These are phyloP conservation scores for Cetoscarus ocellatus DNA, from an alignment of 2,797 vertebrate genomes.

Conservation along the genomic window DNA sequence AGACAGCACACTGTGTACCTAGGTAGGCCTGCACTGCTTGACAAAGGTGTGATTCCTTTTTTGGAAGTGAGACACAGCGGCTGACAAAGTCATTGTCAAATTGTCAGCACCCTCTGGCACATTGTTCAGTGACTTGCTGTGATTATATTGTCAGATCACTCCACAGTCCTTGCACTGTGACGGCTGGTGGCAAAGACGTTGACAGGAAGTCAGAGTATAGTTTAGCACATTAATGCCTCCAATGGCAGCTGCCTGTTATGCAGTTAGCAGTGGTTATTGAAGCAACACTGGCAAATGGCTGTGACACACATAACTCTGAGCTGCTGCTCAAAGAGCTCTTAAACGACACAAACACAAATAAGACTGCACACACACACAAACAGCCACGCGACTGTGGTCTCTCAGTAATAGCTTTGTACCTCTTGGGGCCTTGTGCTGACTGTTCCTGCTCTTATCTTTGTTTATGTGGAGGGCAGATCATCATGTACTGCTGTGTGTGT, in stretches of 20 bases:
- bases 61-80: constrained; percentile 38
- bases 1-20: constrained; percentile 52
- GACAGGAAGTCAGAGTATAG: constrained; percentile 53
- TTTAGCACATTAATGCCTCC: constrained; percentile 59
- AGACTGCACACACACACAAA: constrained; percentile 25
- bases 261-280: constrained; percentile 34
- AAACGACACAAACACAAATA: constrained; percentile 53
- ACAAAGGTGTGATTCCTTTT: constrained; percentile 64
- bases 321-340: constrained; percentile 33
- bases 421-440: constrained; percentile 79
- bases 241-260: constrained; percentile 27
- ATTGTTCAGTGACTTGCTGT: constrained; percentile 59
- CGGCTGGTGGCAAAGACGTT: constrained; percentile 54
- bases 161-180: constrained; percentile 23
- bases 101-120: constrained; percentile 71
- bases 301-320: constrained; percentile 29
- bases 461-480: constrained; percentile 91
- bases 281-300: constrained; percentile 36
- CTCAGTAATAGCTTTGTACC: constrained; percentile 81
- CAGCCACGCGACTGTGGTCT: constrained; percentile 84
- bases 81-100: constrained; percentile 75
- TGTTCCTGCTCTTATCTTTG: constrained; percentile 91
- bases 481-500: constrained; percentile 63
- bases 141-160: constrained; percentile 57
- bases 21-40: constrained; percentile 55